Evolutionary conservation across 2,113 vertebrate genomes (phyloP), one percentile per base, ranked within the genome.

Genomic region (Nestor notabilis): DNA sequence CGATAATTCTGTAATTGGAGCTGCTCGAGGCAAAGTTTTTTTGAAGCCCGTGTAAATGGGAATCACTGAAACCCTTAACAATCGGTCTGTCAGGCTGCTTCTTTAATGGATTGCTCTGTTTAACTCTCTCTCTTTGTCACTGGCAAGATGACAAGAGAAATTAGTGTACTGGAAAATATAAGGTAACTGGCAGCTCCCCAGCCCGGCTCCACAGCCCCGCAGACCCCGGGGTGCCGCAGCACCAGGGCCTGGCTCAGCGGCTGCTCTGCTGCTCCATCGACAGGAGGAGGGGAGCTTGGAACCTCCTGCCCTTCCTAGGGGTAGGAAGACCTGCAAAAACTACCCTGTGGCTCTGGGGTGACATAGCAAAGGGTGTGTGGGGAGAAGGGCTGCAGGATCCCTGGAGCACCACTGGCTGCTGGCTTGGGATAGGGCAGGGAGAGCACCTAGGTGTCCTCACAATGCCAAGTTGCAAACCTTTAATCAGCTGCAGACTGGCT

Each of bases 1-100:
- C 87, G 80, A 84, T 88, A 87, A 95, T 94, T 94, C 97, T 97
- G 93, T 96, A 98, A 97, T 93, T 88, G 93, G 97, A 97, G 93
- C 96, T 82, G 77, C 93, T 78, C 37, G 91, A 72, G 93, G 79
- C 82, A 15, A 76, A 50, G 39, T 44, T 91, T 96, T 96, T 93
- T 95, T 92, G 90, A 93, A 94, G 78, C 39, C 82, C 47, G 78
- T 41, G 66, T 96, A 97, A 96, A 97, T 91, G 96, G 93, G 96
- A 82, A 96, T 95, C 29, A 58, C 93, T 95, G 91, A 95, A 96
- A 95, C 95, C 91, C 87, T 95, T 87, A 91, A 91, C 89, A 93
- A 88, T 92, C 17, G 0, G 50, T 77, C 89, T 91, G 93, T 95
- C 94, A 95, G 95, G 94, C 89, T 85, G 85, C 94, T 93, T 94